A percentile compares a stretch with the other conserved stretches of the same genome.
Conservation (phyloP, 2,113 vertebrate genomes). For the Oceanites oceanicus region DNA sequence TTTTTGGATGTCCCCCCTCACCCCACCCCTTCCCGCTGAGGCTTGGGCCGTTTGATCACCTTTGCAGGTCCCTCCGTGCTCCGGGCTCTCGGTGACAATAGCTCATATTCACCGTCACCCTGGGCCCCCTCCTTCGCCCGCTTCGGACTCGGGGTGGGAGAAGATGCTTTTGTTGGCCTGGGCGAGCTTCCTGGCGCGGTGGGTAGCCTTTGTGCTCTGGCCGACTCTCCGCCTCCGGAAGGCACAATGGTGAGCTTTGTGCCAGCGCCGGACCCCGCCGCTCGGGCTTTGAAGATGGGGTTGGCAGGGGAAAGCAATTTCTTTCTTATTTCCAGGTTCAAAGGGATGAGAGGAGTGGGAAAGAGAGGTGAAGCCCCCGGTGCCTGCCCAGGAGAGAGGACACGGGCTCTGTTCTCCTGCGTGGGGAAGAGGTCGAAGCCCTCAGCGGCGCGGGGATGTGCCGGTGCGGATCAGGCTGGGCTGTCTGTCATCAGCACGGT, state of each 20-base stretch:
- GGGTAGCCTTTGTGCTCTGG: constrained; percentile 40
- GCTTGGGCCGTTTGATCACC: constrained; percentile 75
- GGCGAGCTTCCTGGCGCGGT: neutral
- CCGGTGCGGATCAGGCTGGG: neutral
- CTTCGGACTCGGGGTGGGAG: neutral
- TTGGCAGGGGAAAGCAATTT: neutral
- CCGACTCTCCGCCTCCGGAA: neutral
- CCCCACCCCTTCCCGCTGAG: neutral
- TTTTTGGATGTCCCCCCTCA: constrained; percentile 69
- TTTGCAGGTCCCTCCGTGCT: constrained; percentile 66
- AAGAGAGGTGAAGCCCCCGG: neutral
- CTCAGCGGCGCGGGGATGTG: accelerated
- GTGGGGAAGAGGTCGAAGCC: neutral
- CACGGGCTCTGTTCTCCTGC: accelerated
- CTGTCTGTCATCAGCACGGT: neutral
- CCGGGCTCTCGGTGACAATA: constrained; percentile 69
- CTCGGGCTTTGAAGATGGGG: constrained; percentile 45
- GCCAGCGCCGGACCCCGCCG: neutral
- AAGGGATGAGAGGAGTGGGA: neutral
- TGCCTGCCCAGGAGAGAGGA: neutral
- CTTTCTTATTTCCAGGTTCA: constrained; percentile 18
- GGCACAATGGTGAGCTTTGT: constrained; percentile 77
- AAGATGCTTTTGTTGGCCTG: constrained; percentile 49
- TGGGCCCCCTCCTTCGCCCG: constrained; percentile 2
- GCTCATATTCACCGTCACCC: constrained; percentile 67